These are phyloP conservation scores for Unio delphinus DNA, from an alignment of 2,888 invertebrate genomes.

Conservation along the genomic window DNA sequence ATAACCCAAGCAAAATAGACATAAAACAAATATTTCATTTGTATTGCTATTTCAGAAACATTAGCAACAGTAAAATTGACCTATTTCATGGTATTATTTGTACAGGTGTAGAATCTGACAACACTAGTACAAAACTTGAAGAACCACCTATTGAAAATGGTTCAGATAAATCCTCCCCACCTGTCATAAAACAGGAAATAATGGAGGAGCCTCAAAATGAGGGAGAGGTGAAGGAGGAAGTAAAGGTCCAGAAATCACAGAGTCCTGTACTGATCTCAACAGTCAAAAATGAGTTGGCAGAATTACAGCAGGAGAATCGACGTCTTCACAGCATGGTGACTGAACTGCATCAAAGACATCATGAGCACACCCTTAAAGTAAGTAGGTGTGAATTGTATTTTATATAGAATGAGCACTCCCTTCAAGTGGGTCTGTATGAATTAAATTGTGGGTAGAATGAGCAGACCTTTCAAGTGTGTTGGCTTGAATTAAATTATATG, in stretches of 20 bases:
- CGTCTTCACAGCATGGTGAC: constrained; percentile 93
- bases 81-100: too few relatives aligned
- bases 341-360: constrained; percentile 92
- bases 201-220: constrained; percentile 26
- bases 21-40: too few relatives aligned
- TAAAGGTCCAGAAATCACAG: constrained; percentile 33
- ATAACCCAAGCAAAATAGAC: too few relatives aligned
- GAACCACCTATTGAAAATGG: too few relatives aligned
- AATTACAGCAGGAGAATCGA: constrained; percentile 91
- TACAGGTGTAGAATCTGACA: too few relatives aligned
- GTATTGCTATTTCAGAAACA: too few relatives aligned
- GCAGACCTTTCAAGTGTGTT: too few relatives aligned
- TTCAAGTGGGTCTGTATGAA: neutral
- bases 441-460: neutral
- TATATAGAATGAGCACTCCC: neutral
- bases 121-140: too few relatives aligned
- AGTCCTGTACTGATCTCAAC: constrained; percentile 73
- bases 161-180: too few relatives aligned
- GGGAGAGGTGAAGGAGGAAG: constrained; percentile 32
- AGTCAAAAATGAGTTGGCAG: constrained; percentile 87
- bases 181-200: constrained; percentile 16
- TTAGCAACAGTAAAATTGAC: too few relatives aligned
- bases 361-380: constrained; percentile 89
- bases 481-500: too few relatives aligned
- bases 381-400: constrained; percentile 5